Conservation (phyloP, 2,888 invertebrate species). For the Melanostoma mellinum region DNA sequence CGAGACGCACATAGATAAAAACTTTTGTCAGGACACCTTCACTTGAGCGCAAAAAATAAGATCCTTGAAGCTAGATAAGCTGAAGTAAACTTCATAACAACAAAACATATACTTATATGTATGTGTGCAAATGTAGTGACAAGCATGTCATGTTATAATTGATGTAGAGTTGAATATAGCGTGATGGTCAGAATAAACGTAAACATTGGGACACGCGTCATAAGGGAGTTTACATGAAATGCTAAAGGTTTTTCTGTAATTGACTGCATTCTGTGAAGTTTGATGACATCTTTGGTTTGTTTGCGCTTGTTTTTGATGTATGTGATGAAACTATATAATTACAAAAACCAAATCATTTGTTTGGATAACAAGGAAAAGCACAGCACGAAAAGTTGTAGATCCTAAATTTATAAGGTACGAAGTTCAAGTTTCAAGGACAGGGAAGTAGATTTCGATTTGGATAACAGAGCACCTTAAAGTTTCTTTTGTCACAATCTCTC, state of each 20-base stretch:
- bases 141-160: conserved; percentile 35
- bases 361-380: no score
- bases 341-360: no score
- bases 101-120: neutral
- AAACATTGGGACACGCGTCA: conserved; percentile 58
- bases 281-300: conserved; percentile 11
- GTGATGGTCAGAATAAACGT: conserved; percentile 33
- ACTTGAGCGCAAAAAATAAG: neutral
- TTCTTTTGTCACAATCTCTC: no score
- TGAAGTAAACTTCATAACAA: conserved; percentile 1
- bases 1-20: neutral
- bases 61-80: conserved; percentile 6
- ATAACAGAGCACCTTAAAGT: no score
- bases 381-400: no score
- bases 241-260: neutral
- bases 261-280: neutral
- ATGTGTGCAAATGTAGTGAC: conserved; percentile 12
- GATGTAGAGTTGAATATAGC: conserved; percentile 50
- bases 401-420: no score
- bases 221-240: conserved; percentile 14
- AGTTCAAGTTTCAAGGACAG: no score
- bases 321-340: no score
- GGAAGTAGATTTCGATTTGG: no score
- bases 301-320: neutral
- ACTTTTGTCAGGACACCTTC: neutral